Conservation (phyloP, 2,888 invertebrate species). For the Anoplius nigerrimus region DNA sequence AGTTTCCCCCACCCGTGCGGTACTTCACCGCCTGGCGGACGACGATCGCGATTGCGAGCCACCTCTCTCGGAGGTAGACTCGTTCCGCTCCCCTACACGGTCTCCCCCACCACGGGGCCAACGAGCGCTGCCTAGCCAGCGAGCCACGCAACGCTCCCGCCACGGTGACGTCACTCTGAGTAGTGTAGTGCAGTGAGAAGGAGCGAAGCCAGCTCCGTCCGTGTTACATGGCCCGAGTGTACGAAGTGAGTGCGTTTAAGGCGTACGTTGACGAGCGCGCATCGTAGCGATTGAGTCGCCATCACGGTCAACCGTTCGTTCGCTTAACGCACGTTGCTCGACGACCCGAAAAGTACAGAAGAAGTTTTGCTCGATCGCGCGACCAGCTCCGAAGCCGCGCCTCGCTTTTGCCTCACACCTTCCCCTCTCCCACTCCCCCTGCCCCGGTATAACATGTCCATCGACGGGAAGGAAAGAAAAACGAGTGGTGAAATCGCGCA, state of each 20-base stretch:
- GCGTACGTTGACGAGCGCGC: constrained; percentile 43
- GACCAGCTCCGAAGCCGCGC: constrained; percentile 19
- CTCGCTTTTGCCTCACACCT: constrained; percentile 12
- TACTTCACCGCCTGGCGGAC: constrained; percentile 50
- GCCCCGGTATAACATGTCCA: neutral
- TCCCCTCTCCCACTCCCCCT: constrained; percentile 1
- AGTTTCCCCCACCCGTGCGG: constrained; percentile 32
- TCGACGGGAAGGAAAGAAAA: neutral
- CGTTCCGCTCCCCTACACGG: constrained; percentile 68
- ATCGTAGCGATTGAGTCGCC: constrained; percentile 37
- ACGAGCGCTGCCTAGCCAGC: constrained; percentile 65
- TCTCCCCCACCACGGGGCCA: constrained; percentile 52
- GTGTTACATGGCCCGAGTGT: constrained; percentile 65
- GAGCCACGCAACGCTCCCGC: constrained; percentile 74
- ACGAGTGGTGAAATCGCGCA: constrained; percentile 7
- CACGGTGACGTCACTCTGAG: constrained; percentile 76
- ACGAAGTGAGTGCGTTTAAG: constrained; percentile 51
- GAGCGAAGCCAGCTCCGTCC: constrained; percentile 71
- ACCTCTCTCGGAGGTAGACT: constrained; percentile 64
- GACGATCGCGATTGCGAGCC: constrained; percentile 55
- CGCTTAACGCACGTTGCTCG: constrained; percentile 1
- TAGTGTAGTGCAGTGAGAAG: constrained; percentile 76
- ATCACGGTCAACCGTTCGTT: constrained; percentile 13
- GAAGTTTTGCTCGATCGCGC: constrained; percentile 17
- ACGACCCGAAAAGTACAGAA: too few relatives aligned